A percentile compares a stretch with the other conserved stretches of the same genome.
Evolutionary conservation across 2,113 vertebrate species (phyloP).

Genomic region (Paracanthobrama guichenoti): DNA sequence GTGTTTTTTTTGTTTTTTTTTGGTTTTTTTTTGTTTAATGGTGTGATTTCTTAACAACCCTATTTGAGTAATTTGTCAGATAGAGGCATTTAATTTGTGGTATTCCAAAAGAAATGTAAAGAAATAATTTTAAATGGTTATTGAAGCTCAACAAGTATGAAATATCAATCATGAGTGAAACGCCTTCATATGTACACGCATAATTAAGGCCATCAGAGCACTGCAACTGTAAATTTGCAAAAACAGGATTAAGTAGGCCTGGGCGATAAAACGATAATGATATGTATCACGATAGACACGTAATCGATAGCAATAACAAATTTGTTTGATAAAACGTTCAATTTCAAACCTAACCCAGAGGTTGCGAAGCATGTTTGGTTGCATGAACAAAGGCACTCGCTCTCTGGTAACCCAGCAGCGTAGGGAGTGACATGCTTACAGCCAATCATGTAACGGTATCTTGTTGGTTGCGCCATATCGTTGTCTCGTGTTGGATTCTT

Average conservation of each 20-base stretch:
- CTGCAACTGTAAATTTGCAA: neutral
- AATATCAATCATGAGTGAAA: neutral
- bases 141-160: neutral
- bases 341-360: too few species aligned
- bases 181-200: neutral
- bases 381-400: too few species aligned
- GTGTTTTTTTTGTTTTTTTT: neutral
- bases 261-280: too few species aligned
- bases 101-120: neutral
- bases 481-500: too few species aligned
- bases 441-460: too few species aligned
- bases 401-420: too few species aligned
- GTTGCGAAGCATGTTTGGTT: too few species aligned
- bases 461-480: too few species aligned
- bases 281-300: too few species aligned
- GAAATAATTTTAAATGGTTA: neutral
- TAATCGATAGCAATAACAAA: too few species aligned
- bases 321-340: too few species aligned
- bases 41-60: neutral
- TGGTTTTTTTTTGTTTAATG: neutral
- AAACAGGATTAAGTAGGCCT: neutral
- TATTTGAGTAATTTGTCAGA: neutral
- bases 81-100: neutral
- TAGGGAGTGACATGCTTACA: too few species aligned
- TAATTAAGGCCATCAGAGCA: neutral